Percentiles rank a stretch among this genome's conserved stretches.
Evolutionary conservation across 35 echinoderm and acorn worm genomes (phyloP).

Genomic region (Ophiothrix spiculata): DNA sequence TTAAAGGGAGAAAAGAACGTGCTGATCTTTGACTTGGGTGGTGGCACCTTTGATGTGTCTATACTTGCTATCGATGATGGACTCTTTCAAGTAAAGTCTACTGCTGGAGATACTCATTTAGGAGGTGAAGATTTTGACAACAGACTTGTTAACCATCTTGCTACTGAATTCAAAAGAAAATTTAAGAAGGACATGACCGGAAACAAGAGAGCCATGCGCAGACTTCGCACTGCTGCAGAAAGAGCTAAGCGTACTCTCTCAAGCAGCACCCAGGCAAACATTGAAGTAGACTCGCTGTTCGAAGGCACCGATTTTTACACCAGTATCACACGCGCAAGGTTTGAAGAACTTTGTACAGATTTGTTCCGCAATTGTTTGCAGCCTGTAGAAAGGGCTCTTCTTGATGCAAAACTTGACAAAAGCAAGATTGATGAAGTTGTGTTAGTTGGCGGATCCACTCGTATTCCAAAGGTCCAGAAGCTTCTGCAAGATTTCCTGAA

Average conservation of each 20-base stretch:
- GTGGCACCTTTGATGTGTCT: conserved; percentile 75
- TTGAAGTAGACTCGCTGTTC: conserved; percentile 77
- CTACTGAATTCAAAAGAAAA: conserved; percentile 64
- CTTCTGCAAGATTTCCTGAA: conserved; percentile 68
- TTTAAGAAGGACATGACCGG: conserved; percentile 58
- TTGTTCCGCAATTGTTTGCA: conserved; percentile 57
- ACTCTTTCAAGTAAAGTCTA: conserved; percentile 75
- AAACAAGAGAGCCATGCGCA: conserved; percentile 49
- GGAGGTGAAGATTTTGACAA: conserved; percentile 87
- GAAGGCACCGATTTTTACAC: conserved; percentile 68
- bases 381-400: conserved; percentile 66
- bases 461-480: conserved; percentile 81
- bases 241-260: conserved; percentile 70
- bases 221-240: conserved; percentile 74
- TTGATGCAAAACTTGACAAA: conserved; percentile 67
- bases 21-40: conserved; percentile 75
- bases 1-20: conserved; percentile 49
- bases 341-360: conserved; percentile 68
- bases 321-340: conserved; percentile 48
- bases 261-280: conserved; percentile 57
- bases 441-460: conserved; percentile 69
- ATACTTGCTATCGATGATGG: conserved; percentile 60
- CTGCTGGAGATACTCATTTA: conserved; percentile 76
- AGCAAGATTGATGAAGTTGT: conserved; percentile 63
- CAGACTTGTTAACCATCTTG: conserved; percentile 55